A percentile compares a stretch with the other conserved stretches of the same genome.
phyloP scores from a whole-genome alignment of 2,113 vertebrate species.

The Chloroceryle aenea region DNA sequence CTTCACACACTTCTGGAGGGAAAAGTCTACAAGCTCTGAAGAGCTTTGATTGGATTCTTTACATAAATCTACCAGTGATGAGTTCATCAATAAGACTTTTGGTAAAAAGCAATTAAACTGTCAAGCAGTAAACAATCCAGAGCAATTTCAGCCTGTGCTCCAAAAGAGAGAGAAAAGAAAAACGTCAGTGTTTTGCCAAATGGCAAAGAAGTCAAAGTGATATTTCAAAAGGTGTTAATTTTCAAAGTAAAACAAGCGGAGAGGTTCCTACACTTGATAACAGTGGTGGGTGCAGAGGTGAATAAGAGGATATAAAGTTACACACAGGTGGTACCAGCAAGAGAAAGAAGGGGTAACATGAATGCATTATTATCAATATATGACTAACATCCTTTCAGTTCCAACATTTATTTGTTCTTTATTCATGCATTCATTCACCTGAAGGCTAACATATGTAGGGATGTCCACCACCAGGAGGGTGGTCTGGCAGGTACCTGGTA shows the following conservation, averaged over 20 bases:
- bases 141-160: not conserved
- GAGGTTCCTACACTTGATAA: not conserved
- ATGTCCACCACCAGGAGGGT: not conserved
- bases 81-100: not conserved
- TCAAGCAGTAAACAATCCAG: slow-evolving; percentile 1
- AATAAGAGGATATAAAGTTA: not conserved
- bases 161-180: not conserved
- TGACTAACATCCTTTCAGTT: not conserved
- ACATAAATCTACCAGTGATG: not conserved
- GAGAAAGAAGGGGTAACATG: not conserved
- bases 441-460: not conserved
- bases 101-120: slow-evolving; percentile 26
- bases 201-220: not conserved
- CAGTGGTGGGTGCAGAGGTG: not conserved
- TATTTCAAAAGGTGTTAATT: slow-evolving; percentile 11
- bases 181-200: not conserved
- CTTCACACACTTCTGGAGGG: not conserved
- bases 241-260: not conserved
- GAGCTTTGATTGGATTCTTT: not conserved
- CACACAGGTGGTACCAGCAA: not conserved
- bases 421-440: not conserved
- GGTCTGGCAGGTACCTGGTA: not conserved
- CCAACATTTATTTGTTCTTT: not conserved
- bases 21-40: not conserved
- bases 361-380: not conserved